phyloP scores from a whole-genome alignment of 2,888 invertebrate species.

The Eumacrocentrus americanus region DNA sequence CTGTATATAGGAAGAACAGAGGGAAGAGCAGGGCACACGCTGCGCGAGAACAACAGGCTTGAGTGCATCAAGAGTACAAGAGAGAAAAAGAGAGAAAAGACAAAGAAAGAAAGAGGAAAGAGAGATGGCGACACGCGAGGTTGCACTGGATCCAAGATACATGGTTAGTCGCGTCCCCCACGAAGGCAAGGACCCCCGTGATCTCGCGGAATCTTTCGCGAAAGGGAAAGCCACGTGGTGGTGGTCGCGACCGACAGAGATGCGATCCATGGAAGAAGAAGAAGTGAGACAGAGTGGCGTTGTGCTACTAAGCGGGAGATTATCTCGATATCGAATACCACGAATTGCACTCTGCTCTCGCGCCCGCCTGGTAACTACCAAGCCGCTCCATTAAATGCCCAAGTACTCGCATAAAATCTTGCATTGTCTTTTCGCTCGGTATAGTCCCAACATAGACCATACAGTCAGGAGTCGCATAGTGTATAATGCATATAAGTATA shows the following conservation, averaged over 20 bases:
- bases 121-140: constrained; percentile 15
- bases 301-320: constrained; percentile 46
- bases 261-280: neutral
- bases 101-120: neutral
- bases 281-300: constrained; percentile 12
- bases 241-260: constrained; percentile 19
- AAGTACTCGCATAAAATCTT: constrained; percentile 38
- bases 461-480: too few relatives aligned
- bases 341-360: constrained; percentile 57
- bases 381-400: constrained; percentile 40
- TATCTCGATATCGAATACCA: constrained; percentile 61
- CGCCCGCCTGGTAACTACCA: constrained; percentile 28
- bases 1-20: too few relatives aligned
- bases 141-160: constrained; percentile 32
- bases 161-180: constrained; percentile 15
- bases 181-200: constrained; percentile 24
- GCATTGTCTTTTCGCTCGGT: constrained; percentile 39
- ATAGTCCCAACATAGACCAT: too few relatives aligned
- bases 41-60: too few relatives aligned
- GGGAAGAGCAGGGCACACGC: too few relatives aligned
- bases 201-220: constrained; percentile 39
- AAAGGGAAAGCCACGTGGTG: constrained; percentile 47
- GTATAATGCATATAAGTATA: too few relatives aligned
- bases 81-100: constrained; percentile 3
- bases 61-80: neutral